phyloP scores from a whole-genome alignment of 2,888 invertebrate species.

The Crematogaster levior region DNA sequence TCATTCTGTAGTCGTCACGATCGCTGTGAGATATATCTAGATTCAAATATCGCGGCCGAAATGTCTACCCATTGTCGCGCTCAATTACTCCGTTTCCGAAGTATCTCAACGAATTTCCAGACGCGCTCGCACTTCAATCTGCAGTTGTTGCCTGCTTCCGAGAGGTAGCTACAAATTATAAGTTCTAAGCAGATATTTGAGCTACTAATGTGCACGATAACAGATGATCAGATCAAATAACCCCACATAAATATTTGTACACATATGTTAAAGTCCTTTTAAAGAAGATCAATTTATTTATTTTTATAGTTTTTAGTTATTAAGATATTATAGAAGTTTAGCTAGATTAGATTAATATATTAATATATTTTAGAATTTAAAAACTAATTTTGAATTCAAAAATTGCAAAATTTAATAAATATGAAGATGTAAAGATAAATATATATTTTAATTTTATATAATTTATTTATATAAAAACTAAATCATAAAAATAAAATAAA shows the following conservation, averaged over 20 bases:
- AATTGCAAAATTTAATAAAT: not conserved
- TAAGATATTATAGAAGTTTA: not conserved
- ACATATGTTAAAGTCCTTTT: not conserved
- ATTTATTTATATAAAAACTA: too few species aligned
- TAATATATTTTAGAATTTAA: too few species aligned
- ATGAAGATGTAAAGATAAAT: too few species aligned
- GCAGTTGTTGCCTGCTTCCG: not conserved
- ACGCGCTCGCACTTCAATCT: slow-evolving; percentile 3
- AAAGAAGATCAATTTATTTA: not conserved
- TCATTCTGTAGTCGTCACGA: slow-evolving; percentile 76
- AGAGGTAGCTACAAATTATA: not conserved
- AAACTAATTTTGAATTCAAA: slow-evolving; percentile 1
- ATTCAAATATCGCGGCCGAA: slow-evolving; percentile 41
- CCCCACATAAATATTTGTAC: not conserved
- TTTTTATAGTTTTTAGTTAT: not conserved
- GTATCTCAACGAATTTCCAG: slow-evolving; percentile 9
- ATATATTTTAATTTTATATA: too few species aligned
- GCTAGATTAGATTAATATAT: too few species aligned
- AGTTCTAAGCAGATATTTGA: not conserved
- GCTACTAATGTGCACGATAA: not conserved
- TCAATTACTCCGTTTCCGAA: slow-evolving; percentile 21
- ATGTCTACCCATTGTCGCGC: slow-evolving; percentile 42
- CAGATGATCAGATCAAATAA: not conserved
- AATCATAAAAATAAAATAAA: too few species aligned
- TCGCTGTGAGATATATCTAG: slow-evolving; percentile 57